Conservation (phyloP, 2,888 invertebrate species). For the Camptogramma bilineatum region DNA sequence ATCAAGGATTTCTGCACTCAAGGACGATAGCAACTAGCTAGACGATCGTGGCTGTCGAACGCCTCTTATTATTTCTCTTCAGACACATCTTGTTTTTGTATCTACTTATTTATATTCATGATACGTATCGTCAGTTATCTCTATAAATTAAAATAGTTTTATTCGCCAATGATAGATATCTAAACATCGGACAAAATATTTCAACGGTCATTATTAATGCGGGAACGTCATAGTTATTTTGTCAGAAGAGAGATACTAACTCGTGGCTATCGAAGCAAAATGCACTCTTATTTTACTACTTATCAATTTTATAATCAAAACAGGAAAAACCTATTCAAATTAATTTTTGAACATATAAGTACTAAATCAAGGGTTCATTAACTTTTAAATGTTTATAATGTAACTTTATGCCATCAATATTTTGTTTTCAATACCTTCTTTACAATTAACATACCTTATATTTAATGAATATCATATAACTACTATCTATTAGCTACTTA, state of each 20-base stretch:
- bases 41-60: slow-evolving; percentile 76
- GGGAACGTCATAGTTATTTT: slow-evolving; percentile 27
- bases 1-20: slow-evolving; percentile 85
- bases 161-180: slow-evolving; percentile 61
- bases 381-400: no score
- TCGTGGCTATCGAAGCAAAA: slow-evolving; percentile 5
- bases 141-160: slow-evolving; percentile 78
- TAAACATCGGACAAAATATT: slow-evolving; percentile 55
- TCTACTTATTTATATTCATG: slow-evolving; percentile 82
- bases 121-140: slow-evolving; percentile 80
- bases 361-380: no score
- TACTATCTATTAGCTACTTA: slow-evolving; percentile 20
- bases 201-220: slow-evolving; percentile 48
- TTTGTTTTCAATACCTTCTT: no score
- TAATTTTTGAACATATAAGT: no score
- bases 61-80: slow-evolving; percentile 81
- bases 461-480: slow-evolving; percentile 7
- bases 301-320: not conserved
- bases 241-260: slow-evolving; percentile 13
- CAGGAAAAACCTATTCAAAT: no score
- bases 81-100: slow-evolving; percentile 83
- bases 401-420: no score
- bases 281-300: not conserved
- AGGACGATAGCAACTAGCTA: slow-evolving; percentile 82
- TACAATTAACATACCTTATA: no score